Evolutionary conservation across 2,113 vertebrate species (phyloP).

Genomic region (Gallinago undulata): DNA sequence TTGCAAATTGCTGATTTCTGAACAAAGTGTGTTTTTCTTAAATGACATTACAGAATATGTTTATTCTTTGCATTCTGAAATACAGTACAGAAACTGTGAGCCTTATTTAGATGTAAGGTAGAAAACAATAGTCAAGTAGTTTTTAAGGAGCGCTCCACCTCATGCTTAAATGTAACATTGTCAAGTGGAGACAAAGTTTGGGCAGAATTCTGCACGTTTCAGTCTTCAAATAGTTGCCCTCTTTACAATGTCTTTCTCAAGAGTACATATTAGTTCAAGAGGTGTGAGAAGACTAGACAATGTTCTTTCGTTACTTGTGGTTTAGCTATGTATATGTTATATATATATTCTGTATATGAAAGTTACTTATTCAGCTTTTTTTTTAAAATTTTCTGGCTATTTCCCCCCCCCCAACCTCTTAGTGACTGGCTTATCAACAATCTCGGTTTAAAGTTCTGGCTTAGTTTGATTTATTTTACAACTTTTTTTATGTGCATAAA

Average conservation of each 20-base stretch:
- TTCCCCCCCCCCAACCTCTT: not conserved
- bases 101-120: not conserved
- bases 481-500: not conserved
- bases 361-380: not conserved
- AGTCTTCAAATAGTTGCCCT: not conserved
- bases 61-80: not conserved
- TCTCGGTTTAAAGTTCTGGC: not conserved
- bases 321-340: not conserved
- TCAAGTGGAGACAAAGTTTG: not conserved
- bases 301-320: not conserved
- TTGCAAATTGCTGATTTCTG: not conserved
- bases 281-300: not conserved
- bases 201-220: rapidly evolving
- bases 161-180: not conserved
- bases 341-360: not conserved
- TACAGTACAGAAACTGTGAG: not conserved
- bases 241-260: not conserved
- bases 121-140: not conserved
- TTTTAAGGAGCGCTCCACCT: not conserved
- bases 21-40: not conserved
- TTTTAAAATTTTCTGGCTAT: not conserved
- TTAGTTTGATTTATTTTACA: not conserved
- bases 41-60: not conserved
- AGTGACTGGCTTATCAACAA: rapidly evolving
- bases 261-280: not conserved